Evolutionary conservation across 1,140 invertebrate genomes (phyloP).

Genomic region (Diachasmimorpha longicaudata): DNA sequence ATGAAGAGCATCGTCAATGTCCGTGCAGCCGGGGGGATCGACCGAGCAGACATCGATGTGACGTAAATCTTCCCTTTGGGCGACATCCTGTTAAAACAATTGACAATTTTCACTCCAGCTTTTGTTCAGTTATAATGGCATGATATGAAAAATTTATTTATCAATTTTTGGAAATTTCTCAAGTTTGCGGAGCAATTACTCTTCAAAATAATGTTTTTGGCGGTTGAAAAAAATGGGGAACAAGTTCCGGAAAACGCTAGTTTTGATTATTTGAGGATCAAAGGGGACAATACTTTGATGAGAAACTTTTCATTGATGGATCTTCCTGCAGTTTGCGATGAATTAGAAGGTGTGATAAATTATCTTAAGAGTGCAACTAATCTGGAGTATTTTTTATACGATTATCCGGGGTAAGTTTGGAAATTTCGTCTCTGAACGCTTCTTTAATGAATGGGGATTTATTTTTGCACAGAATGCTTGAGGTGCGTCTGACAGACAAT

Average conservation of each 20-base stretch:
- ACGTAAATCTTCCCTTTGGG: constrained; percentile 81
- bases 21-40: constrained; percentile 98
- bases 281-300: not conserved
- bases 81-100: constrained; percentile 71
- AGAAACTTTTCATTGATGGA: constrained; percentile 24
- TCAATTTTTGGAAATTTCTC: not conserved
- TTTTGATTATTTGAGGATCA: not conserved
- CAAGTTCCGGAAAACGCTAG: not conserved
- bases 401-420: constrained; percentile 40
- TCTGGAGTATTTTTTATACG: constrained; percentile 33
- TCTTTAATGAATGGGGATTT: not conserved
- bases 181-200: not conserved
- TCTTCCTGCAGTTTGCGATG: constrained; percentile 31
- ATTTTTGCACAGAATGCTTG: constrained; percentile 32
- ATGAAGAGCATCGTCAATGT: constrained; percentile 99
- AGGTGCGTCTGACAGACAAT: constrained; percentile 39
- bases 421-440: not conserved
- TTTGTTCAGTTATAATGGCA: not conserved
- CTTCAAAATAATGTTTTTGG: not conserved
- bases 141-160: not conserved
- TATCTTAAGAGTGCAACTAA: constrained; percentile 34
- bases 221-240: not conserved
- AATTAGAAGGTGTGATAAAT: constrained; percentile 37
- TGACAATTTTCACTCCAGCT: not conserved
- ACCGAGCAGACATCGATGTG: constrained; percentile 92